Evolutionary conservation across 2,797 vertebrate genomes (phyloP), one percentile per base, ranked within the genome.

Genomic region (Urophycis tenuis): DNA sequence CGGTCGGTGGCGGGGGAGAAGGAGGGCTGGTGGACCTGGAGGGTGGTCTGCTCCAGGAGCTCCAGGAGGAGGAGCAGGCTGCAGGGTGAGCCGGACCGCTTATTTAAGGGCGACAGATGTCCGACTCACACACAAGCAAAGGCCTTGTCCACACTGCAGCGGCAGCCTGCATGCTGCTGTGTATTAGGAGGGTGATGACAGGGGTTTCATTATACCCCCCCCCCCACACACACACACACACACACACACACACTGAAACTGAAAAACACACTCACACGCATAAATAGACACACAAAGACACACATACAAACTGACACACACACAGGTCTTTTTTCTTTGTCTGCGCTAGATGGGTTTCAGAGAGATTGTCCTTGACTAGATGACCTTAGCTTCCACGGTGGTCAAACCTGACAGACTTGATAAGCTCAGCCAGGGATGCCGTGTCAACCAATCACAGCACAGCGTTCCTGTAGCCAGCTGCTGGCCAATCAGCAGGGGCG

Each of bases 1-100:
- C 79, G 49, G 25, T 7, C 45, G 73, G 7, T 33, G 77, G 77
- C 53, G 87, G 85, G 41, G 89, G n/a, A 79, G 86, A n/a, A 81
- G 88, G 75, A 75, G 84, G 82, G 15, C 80, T 67, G 74, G 81
- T 83, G 80, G 88, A 87, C 78, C 32, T 1, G 12, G 88, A 86
- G 67, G 85, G 75, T 84, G 82, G 84, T 41, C 80, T 85, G 14
- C 80, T 90, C n/a, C n/a, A n/a, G 80, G 85, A 90, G 76, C 83
- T 78, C 81, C 86, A 84, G 71, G 87, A 87, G 81, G 86, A 92
- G 76, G 89, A 92, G 79, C 84, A 88, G 82, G 83, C 87, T 49
- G 84, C 86, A 82, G 86, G 92, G 93, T 93, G 88, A 92, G 93
- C 22, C 22, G 25, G 53, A 19, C 53, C 22, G 45, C 45, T 53